Evolutionary conservation across 2,888 invertebrate genomes (phyloP).

Genomic region (Aelia acuminata): DNA sequence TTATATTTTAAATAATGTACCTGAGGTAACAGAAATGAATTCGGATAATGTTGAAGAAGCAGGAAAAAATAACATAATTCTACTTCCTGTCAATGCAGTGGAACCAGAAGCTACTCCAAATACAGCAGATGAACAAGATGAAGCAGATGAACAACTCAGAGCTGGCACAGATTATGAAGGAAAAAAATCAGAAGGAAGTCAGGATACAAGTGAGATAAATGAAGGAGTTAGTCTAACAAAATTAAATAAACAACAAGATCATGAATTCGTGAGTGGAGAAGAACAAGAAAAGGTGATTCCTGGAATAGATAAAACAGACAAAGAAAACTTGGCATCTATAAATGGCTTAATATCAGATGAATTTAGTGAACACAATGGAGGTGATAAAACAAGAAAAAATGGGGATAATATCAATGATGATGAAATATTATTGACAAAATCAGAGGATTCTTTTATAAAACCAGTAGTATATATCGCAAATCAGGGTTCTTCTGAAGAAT

Average conservation of each 20-base stretch:
- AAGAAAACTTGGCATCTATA: background rate
- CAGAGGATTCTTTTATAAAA: background rate
- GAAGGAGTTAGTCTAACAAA: background rate
- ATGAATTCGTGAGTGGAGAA: background rate
- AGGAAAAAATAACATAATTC: background rate
- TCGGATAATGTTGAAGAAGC: background rate
- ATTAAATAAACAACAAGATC: background rate
- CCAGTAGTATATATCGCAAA: background rate
- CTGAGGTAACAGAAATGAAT: background rate
- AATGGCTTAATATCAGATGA: background rate
- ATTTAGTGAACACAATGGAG: background rate
- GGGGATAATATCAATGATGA: background rate
- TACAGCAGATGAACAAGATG: background rate
- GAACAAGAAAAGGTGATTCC: background rate
- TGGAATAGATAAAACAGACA: background rate
- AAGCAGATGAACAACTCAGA: background rate
- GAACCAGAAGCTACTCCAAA: slow-evolving; percentile 22
- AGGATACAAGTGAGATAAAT: background rate
- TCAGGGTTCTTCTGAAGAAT: background rate
- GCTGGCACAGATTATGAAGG: background rate
- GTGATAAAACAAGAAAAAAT: background rate
- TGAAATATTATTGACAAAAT: background rate
- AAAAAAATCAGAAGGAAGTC: background rate
- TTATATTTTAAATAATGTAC: slow-evolving; percentile 24
- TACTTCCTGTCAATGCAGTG: background rate